These are phyloP conservation scores for Oxyteleia sp. DNA, from an alignment of 2,888 invertebrate species.

Conservation along the genomic window DNA sequence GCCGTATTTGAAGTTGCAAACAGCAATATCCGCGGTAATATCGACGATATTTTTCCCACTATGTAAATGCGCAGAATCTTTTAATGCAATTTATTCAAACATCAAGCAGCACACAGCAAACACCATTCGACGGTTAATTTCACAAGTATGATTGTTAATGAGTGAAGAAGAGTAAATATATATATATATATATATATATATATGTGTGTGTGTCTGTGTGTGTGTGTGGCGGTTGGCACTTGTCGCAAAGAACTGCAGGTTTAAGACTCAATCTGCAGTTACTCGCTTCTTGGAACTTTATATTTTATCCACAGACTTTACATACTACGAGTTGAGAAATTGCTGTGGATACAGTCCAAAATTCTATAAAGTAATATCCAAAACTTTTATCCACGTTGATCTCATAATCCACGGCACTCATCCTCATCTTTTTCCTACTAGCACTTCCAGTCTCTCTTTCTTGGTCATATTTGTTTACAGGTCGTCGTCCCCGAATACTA, in stretches of 20 bases:
- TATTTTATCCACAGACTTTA: slow-evolving; percentile 1
- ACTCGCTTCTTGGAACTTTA: slow-evolving; percentile 1
- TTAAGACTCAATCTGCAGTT: neutral
- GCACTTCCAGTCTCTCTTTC: too few relatives aligned
- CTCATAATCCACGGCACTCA: too few relatives aligned
- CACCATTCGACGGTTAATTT: slow-evolving; percentile 32
- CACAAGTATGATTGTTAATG: slow-evolving; percentile 43
- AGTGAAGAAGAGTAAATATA: slow-evolving; percentile 11
- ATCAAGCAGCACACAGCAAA: slow-evolving; percentile 41
- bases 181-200: too few relatives aligned
- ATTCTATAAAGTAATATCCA: slow-evolving; percentile 1
- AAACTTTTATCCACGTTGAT: too few relatives aligned
- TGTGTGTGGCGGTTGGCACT: neutral
- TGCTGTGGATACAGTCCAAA: neutral
- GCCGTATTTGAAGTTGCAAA: neutral
- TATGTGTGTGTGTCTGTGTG: too few relatives aligned
- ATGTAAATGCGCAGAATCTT: slow-evolving; percentile 23
- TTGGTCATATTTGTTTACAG: slow-evolving; percentile 1
- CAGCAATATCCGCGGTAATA: neutral
- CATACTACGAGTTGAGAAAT: slow-evolving; percentile 3
- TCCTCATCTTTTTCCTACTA: too few relatives aligned
- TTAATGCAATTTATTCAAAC: slow-evolving; percentile 26
- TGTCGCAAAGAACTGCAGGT: neutral
- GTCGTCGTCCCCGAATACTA: neutral
- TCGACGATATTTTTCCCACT: neutral